These are phyloP conservation scores for Unio delphinus DNA, from an alignment of 2,888 invertebrate genomes.

Conservation along the genomic window DNA sequence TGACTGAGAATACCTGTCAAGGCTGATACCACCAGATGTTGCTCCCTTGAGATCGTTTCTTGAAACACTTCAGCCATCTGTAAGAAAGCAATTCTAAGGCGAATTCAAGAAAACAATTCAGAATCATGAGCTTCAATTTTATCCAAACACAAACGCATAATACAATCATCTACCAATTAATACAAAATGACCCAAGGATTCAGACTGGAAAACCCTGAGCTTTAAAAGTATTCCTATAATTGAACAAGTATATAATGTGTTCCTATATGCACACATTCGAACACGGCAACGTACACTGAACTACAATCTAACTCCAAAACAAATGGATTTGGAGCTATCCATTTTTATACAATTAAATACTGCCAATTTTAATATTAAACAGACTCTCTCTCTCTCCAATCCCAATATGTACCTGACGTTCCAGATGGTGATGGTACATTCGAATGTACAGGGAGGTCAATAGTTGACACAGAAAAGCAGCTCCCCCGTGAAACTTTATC, in stretches of 20 bases:
- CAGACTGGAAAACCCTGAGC: too few relatives aligned
- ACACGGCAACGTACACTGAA: too few relatives aligned
- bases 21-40: constrained; percentile 31
- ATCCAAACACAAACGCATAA: background rate
- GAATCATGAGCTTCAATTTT: background rate
- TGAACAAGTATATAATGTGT: too few relatives aligned
- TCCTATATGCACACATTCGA: too few relatives aligned
- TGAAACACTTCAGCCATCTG: constrained; percentile 26
- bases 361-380: too few relatives aligned
- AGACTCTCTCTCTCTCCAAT: constrained; percentile 3
- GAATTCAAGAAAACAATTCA: background rate
- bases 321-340: too few relatives aligned
- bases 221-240: too few relatives aligned
- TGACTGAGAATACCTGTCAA: constrained; percentile 18
- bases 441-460: constrained; percentile 35
- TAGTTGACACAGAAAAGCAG: constrained; percentile 33
- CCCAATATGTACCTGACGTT: constrained; percentile 18
- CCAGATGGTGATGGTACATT: constrained; percentile 34
- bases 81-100: background rate
- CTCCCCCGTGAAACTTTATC: constrained; percentile 35
- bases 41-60: constrained; percentile 32
- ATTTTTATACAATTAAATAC: too few relatives aligned
- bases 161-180: background rate
- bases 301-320: too few relatives aligned
- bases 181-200: background rate